A percentile compares a stretch with the other conserved stretches of the same genome.
Conservation (phyloP, 2,113 vertebrate species). For the Grantiella picta region DNA sequence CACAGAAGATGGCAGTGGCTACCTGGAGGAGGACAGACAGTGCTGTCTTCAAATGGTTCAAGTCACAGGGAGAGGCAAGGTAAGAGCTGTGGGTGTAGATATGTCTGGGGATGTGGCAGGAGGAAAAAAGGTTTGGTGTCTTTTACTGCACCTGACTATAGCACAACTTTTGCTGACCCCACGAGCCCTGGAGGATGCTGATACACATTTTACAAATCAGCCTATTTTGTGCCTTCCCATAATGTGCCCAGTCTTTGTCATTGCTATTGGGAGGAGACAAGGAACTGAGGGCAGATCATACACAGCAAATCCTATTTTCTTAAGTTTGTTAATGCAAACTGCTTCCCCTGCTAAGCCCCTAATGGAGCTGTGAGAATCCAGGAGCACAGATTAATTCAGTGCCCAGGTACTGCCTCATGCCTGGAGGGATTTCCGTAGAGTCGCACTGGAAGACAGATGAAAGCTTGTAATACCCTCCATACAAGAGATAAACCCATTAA, state of each 20-base stretch:
- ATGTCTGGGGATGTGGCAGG: background rate
- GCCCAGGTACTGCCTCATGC: conserved; percentile 30
- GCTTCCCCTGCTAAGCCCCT: conserved; percentile 40
- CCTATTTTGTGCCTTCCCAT: background rate
- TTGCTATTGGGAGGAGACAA: background rate
- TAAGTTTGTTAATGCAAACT: conserved; percentile 53
- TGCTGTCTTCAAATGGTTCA: background rate
- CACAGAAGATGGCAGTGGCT: background rate
- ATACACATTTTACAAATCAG: background rate
- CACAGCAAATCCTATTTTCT: conserved; percentile 53
- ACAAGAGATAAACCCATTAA: conserved; percentile 48
- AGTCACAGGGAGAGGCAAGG: background rate
- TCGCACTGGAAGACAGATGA: conserved; percentile 24
- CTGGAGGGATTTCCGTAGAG: background rate
- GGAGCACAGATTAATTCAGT: conserved; percentile 16
- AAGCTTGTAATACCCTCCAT: conserved; percentile 41
- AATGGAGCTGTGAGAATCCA: conserved; percentile 38
- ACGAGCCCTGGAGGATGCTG: background rate
- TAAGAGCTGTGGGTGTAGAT: background rate
- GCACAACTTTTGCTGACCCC: background rate
- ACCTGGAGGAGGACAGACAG: background rate
- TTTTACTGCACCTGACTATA: background rate
- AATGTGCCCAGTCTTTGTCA: background rate
- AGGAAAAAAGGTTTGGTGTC: background rate
- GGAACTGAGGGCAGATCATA: background rate